Evolutionary conservation across 2,797 vertebrate genomes (phyloP).

Genomic region (Lates japonicus): DNA sequence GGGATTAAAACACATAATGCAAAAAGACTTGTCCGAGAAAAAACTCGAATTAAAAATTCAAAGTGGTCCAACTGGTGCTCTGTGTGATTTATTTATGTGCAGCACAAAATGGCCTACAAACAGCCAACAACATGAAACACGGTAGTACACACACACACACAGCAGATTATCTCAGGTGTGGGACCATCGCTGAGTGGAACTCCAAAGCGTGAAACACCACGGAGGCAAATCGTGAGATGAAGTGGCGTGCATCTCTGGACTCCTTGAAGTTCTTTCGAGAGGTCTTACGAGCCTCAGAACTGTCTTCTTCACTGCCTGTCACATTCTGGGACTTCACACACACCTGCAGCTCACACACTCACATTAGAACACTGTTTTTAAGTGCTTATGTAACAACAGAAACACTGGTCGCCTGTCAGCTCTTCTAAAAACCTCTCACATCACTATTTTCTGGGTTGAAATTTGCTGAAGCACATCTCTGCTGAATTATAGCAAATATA

Average conservation of each 20-base stretch:
- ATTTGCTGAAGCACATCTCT: neutral
- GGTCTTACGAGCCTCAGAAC: slow-evolving; percentile 14
- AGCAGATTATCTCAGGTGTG: slow-evolving; percentile 12
- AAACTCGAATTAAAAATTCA: neutral
- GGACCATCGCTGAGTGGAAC: neutral
- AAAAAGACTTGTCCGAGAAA: neutral
- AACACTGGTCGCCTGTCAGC: neutral
- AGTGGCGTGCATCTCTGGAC: slow-evolving; percentile 13
- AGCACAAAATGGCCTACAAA: neutral
- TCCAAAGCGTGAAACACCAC: neutral
- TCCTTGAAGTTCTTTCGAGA: slow-evolving; percentile 28
- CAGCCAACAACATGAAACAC: neutral
- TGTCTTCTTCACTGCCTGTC: slow-evolving; percentile 32
- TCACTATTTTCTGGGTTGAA: slow-evolving; percentile 12
- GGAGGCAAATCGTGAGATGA: slow-evolving; percentile 47
- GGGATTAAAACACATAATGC: neutral
- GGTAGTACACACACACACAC: neutral
- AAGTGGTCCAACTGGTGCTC: slow-evolving; percentile 3
- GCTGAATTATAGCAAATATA: neutral
- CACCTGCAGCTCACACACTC: neutral
- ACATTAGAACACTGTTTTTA: neutral
- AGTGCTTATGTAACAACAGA: slow-evolving; percentile 21
- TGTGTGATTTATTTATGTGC: neutral
- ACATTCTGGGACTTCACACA: slow-evolving; percentile 38
- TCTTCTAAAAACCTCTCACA: slow-evolving; percentile 3